These are phyloP conservation scores for Chamaea fasciata DNA, from an alignment of 2,113 vertebrate genomes.

Conservation along the genomic window DNA sequence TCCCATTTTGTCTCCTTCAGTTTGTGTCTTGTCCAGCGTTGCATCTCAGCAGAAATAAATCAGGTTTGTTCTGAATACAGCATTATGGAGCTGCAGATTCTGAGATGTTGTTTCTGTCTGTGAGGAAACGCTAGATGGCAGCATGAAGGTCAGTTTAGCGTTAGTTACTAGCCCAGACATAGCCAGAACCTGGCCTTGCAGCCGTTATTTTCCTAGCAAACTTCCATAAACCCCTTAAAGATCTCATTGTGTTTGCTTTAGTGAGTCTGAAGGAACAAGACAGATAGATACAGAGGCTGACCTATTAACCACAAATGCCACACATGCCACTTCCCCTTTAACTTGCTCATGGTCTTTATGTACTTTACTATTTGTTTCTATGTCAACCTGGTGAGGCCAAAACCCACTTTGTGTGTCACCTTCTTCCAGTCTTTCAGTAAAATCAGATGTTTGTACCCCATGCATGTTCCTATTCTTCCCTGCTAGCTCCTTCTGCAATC, in stretches of 20 bases:
- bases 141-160: background rate
- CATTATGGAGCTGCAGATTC: background rate
- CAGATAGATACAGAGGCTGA: background rate
- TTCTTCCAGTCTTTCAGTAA: background rate
- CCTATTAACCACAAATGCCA: background rate
- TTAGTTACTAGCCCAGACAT: background rate
- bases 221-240: background rate
- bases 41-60: background rate
- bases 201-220: background rate
- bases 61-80: background rate
- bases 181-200: background rate
- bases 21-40: background rate
- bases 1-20: background rate
- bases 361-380: background rate
- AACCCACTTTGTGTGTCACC: background rate
- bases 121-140: slow-evolving; percentile 36
- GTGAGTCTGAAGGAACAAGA: background rate
- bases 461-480: background rate
- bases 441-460: background rate
- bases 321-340: background rate
- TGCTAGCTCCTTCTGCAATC: background rate
- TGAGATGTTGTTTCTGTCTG: background rate
- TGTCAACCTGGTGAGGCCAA: background rate
- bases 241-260: background rate
- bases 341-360: background rate